Base-by-base conservation (phyloP, 2,113 vertebrate genomes). In the Trichomycterus rosablanca region DNA sequence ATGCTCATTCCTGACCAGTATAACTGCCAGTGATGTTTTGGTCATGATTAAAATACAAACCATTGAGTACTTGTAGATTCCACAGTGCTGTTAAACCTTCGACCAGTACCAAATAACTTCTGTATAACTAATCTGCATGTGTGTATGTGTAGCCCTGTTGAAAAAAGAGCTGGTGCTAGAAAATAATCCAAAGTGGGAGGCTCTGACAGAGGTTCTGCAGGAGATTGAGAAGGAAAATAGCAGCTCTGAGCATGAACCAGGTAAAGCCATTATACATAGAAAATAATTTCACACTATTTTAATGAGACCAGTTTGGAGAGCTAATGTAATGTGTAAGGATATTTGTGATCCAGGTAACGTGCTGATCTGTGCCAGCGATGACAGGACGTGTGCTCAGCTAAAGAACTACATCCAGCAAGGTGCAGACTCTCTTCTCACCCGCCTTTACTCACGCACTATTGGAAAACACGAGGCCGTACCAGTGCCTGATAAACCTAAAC, bases 161-260 rank as follows among this genome's bases (percentile, higher is more conserved):
- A 93, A 87, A 77, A 88, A 81, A 59, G 88, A 92, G 57, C 80
- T 96, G 74, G 86, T 97, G 59, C 82, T 99, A 59, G 95, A 99
- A 81, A 89, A 78, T 72, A 98, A 90, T 63, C 95, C 96, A 0
- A 99, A 99, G 77, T 99, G 95, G 95, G 92, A 91, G 73, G 93
- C 93, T 9, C 79, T 99, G 45, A 87, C 81, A 0, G 91, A 96
- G 71, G 93, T 97, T 4, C 68, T 99, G 72, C 87, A 89, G 72
- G 96, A 99, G 87, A 97, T 98, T 40, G 93, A 97, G 81, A 88
- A 64, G 57, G 96, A 97, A 74, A 95, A 95, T 75, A 85, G 88
- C 43, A 88, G 83, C 77, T 86, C 90, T 12, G 81, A 93, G 61
- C 80, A 73, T 42, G 83, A 91, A 54, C 87, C 90, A 68, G 93